Conservation (phyloP, 1,140 invertebrate genomes). For the Asbolus verrucosus region DNA sequence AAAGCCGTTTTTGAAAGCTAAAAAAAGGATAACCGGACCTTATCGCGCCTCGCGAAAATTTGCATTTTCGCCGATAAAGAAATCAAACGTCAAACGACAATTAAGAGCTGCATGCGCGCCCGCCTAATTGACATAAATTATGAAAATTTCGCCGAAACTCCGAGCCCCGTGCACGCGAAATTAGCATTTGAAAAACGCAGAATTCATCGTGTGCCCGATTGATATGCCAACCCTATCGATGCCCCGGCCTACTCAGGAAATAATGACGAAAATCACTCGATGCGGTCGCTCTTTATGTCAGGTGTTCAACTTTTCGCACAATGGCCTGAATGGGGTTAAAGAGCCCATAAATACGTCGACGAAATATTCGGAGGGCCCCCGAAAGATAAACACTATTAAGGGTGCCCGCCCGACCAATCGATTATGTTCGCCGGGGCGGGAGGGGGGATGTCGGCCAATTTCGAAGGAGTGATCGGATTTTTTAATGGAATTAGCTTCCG, state of each 20-base stretch:
- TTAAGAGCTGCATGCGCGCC: too few species aligned
- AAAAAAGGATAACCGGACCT: too few species aligned
- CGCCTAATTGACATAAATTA: too few species aligned
- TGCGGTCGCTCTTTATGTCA: slow-evolving; percentile 14
- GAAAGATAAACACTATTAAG: slow-evolving; percentile 13
- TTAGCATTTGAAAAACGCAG: slow-evolving; percentile 1
- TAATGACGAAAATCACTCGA: not conserved
- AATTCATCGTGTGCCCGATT: not conserved
- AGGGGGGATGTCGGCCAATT: too few species aligned
- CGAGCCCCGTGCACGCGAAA: too few species aligned
- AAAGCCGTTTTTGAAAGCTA: too few species aligned
- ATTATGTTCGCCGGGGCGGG: not conserved
- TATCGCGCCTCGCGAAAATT: too few species aligned
- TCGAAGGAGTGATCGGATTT: too few species aligned
- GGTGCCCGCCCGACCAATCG: not conserved
- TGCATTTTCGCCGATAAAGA: too few species aligned
- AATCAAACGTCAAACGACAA: too few species aligned
- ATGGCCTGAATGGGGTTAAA: slow-evolving; percentile 17
- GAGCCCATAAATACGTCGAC: slow-evolving; percentile 1
- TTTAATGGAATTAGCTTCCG: too few species aligned
- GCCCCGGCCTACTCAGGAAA: not conserved
- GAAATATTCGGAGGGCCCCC: not conserved
- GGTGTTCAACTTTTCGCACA: slow-evolving; percentile 11
- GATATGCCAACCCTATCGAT: not conserved
- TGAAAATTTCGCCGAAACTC: too few species aligned